These are phyloP conservation scores for Calephelis perditalis DNA, from an alignment of 2,888 invertebrate species.

Conservation along the genomic window DNA sequence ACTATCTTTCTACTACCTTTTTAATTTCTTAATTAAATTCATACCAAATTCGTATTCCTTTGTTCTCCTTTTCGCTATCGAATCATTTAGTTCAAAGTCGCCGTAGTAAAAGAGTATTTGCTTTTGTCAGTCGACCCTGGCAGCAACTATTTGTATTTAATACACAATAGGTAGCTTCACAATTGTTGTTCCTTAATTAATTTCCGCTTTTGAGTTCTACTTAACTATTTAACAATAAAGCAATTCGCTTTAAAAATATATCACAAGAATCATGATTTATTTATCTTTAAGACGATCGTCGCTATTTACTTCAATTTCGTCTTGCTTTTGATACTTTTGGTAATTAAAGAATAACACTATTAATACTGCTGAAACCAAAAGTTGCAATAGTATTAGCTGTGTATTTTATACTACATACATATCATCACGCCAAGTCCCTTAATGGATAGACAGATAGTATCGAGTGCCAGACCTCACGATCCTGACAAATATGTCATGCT, in stretches of 20 bases:
- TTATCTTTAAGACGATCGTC: no score
- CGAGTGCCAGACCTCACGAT: no score
- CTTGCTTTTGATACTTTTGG: no score
- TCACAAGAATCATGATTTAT: background rate
- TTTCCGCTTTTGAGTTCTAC: conserved; percentile 17
- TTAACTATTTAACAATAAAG: conserved; percentile 20
- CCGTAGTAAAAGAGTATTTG: background rate
- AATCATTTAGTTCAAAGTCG: background rate
- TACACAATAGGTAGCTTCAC: conserved; percentile 12
- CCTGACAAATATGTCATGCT: no score
- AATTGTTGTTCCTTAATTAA: conserved; percentile 18
- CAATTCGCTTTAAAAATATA: conserved; percentile 6
- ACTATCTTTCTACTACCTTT: no score
- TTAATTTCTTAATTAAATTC: background rate
- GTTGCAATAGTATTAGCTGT: no score
- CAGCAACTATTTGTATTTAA: conserved; percentile 13
- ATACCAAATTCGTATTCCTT: conserved; percentile 2
- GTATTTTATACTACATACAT: no score
- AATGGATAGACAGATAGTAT: no score
- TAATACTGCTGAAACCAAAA: no score
- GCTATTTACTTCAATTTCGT: no score
- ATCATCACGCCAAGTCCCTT: no score
- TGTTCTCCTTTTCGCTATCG: background rate
- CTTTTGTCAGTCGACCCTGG: conserved; percentile 7
- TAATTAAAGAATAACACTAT: no score